Conservation (phyloP, 1,140 invertebrate species). For the Popillia japonica region DNA sequence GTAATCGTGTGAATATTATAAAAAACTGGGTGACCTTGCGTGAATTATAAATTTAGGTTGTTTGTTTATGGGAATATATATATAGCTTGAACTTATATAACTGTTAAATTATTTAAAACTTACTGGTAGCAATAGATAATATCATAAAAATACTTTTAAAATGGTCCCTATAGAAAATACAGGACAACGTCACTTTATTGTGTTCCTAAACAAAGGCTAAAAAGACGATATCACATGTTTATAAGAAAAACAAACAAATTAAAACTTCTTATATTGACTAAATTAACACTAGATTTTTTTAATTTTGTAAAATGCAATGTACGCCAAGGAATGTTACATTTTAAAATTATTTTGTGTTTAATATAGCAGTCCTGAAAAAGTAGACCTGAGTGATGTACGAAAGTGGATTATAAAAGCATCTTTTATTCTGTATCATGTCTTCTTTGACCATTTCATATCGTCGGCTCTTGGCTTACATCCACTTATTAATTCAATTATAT, state of each 20-base stretch:
- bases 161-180: conserved; percentile 26
- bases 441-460: conserved; percentile 95
- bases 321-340: conserved; percentile 26
- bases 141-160: conserved; percentile 25
- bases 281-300: conserved; percentile 15
- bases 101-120: conserved; percentile 11
- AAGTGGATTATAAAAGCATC: background rate
- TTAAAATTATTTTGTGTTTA: conserved; percentile 28
- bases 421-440: conserved; percentile 55
- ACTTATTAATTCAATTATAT: conserved; percentile 78
- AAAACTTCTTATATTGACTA: background rate
- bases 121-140: background rate
- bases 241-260: conserved; percentile 2
- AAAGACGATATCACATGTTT: conserved; percentile 31
- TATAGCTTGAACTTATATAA: background rate
- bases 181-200: conserved; percentile 7
- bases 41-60: background rate
- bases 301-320: conserved; percentile 29
- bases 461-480: conserved; percentile 90
- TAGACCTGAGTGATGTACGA: conserved; percentile 24
- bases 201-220: background rate
- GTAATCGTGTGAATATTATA: background rate
- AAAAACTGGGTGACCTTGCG: background rate
- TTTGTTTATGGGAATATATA: background rate
- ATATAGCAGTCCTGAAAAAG: conserved; percentile 22